These are phyloP conservation scores for Galaxea fascicularis DNA, from an alignment of 92 coral and sea anemone species.

Conservation along the genomic window DNA sequence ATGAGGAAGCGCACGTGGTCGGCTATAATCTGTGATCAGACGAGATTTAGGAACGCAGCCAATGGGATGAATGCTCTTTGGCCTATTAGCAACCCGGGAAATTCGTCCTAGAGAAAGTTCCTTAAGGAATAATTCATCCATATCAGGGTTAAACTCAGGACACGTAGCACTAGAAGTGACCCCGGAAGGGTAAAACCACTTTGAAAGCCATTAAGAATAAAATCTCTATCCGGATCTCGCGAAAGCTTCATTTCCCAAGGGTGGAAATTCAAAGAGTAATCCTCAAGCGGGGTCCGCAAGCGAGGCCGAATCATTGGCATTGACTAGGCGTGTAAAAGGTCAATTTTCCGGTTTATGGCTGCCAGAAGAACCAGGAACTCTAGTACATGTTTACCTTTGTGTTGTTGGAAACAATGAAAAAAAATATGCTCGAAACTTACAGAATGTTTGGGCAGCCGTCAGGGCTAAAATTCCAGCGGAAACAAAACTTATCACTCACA, in stretches of 20 bases:
- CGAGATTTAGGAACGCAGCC: slow-evolving; percentile 40
- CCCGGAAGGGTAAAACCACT: slow-evolving; percentile 1
- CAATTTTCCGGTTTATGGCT: too few species aligned
- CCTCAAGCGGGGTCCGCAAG: too few species aligned
- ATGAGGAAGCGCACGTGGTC: slow-evolving; percentile 14
- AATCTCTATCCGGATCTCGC: background rate
- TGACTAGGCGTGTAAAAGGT: too few species aligned
- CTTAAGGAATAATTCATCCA: slow-evolving; percentile 9
- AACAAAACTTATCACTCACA: too few species aligned
- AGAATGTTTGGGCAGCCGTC: too few species aligned
- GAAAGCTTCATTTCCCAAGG: slow-evolving; percentile 15
- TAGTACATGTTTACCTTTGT: too few species aligned
- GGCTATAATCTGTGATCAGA: slow-evolving; percentile 39
- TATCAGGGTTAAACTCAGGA: slow-evolving; percentile 28
- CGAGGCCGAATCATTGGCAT: too few species aligned
- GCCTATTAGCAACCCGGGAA: slow-evolving; percentile 4
- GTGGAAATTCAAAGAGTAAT: too few species aligned
- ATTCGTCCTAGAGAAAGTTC: slow-evolving; percentile 14
- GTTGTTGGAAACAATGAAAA: too few species aligned
- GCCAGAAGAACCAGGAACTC: too few species aligned
- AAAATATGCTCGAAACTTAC: too few species aligned
- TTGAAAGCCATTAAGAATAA: slow-evolving; percentile 32
- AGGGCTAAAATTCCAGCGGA: too few species aligned
- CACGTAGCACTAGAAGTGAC: slow-evolving; percentile 20
- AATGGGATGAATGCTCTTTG: slow-evolving; percentile 26